Evolutionary conservation across 53 echinoderm and acorn worm species (phyloP).

Genomic region (Antedon mediterranea): DNA sequence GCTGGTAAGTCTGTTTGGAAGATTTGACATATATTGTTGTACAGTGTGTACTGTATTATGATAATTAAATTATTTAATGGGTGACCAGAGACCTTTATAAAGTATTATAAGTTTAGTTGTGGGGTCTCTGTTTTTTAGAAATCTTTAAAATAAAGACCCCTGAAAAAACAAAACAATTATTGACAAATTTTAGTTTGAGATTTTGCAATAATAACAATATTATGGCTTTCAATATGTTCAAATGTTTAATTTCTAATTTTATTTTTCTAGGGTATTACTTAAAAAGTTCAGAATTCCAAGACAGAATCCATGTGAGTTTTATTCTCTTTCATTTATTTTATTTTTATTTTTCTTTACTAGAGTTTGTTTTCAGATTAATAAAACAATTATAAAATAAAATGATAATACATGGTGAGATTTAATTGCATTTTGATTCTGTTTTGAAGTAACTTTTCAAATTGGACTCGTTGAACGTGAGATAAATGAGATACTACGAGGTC

Average conservation of each 20-base stretch:
- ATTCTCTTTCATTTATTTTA: background rate
- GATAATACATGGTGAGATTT: background rate
- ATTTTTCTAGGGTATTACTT: slow-evolving; percentile 45
- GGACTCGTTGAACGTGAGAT: slow-evolving; percentile 96
- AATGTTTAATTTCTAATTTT: too few species aligned
- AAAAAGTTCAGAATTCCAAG: slow-evolving; percentile 87
- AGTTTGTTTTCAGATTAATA: background rate
- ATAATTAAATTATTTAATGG: too few species aligned
- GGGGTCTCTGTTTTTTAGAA: too few species aligned
- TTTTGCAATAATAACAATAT: too few species aligned
- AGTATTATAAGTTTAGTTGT: too few species aligned
- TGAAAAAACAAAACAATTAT: too few species aligned
- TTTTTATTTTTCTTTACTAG: background rate
- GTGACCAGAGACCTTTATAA: too few species aligned
- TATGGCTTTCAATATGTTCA: too few species aligned
- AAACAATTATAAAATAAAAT: too few species aligned
- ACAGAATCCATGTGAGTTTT: slow-evolving; percentile 65
- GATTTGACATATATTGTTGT: background rate
- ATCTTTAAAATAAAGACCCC: too few species aligned
- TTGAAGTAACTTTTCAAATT: slow-evolving; percentile 58
- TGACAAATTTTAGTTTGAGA: too few species aligned
- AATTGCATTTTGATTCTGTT: background rate
- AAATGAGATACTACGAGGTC: slow-evolving; percentile 75
- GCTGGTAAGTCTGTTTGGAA: slow-evolving; percentile 49
- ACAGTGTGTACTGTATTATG: too few species aligned